phyloP scores from a whole-genome alignment of 2,797 vertebrate species.

The Pipistrellus pipistrellus region DNA sequence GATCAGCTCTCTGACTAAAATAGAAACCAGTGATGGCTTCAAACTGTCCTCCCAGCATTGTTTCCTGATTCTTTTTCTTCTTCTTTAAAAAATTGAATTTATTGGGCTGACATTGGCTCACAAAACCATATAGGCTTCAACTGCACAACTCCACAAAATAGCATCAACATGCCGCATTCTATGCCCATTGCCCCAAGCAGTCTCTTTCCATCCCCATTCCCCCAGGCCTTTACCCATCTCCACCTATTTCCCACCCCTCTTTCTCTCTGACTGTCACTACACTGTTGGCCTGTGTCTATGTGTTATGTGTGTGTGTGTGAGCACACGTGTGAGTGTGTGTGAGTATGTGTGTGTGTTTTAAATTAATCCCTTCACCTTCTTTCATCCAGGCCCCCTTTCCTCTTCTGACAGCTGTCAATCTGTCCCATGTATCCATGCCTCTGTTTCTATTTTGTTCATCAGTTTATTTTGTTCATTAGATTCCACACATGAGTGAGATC shows the following conservation, averaged over 20 bases:
- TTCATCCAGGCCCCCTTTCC: neutral
- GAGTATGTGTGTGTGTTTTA: neutral
- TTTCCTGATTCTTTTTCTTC: neutral
- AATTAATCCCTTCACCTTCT: neutral
- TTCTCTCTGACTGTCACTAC: neutral
- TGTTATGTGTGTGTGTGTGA: neutral
- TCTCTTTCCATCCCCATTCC: neutral
- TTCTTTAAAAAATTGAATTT: neutral
- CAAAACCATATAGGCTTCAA: neutral
- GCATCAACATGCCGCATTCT: neutral
- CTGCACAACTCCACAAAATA: neutral
- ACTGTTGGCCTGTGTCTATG: neutral
- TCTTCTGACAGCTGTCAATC: neutral
- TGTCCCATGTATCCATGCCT: neutral
- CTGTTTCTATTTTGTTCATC: neutral
- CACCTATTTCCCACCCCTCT: neutral
- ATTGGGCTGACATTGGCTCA: neutral
- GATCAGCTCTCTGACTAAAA: conserved; percentile 48
- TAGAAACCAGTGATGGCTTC: neutral
- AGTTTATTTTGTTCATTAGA: neutral
- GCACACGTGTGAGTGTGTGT: neutral
- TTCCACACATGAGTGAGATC: neutral
- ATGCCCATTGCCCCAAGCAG: neutral
- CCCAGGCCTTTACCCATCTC: neutral
- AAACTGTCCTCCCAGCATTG: neutral